Evolutionary conservation across 2,797 vertebrate genomes (phyloP).

Genomic region (Melanotaenia parkinsoni): DNA sequence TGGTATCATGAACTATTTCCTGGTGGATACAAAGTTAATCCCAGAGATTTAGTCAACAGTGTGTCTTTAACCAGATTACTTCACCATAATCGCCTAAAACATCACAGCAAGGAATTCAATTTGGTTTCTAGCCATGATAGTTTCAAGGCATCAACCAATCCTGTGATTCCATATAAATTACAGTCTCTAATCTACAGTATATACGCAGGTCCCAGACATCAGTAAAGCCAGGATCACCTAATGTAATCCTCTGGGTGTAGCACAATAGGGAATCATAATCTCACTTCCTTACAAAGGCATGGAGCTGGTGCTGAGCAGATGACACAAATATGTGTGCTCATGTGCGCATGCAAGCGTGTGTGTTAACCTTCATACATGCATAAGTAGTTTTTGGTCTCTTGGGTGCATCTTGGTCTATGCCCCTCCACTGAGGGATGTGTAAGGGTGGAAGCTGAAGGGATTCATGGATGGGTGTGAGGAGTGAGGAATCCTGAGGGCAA

Average conservation of each 20-base stretch:
- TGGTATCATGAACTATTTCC: slow-evolving; percentile 67
- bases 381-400: slow-evolving; percentile 65
- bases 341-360: slow-evolving; percentile 27
- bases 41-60: slow-evolving; percentile 59
- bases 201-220: slow-evolving; percentile 53
- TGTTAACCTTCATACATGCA: slow-evolving; percentile 62
- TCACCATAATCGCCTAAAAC: slow-evolving; percentile 58
- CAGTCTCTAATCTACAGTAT: slow-evolving; percentile 55
- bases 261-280: slow-evolving; percentile 67
- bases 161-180: slow-evolving; percentile 45
- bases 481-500: slow-evolving; percentile 64
- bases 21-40: slow-evolving; percentile 66
- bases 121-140: slow-evolving; percentile 46
- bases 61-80: slow-evolving; percentile 73
- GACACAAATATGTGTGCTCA: slow-evolving; percentile 32
- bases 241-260: slow-evolving; percentile 68
- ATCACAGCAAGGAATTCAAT: slow-evolving; percentile 39
- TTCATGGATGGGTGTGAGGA: slow-evolving; percentile 52
- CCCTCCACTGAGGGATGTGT: slow-evolving; percentile 69
- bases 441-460: slow-evolving; percentile 34
- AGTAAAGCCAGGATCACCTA: slow-evolving; percentile 71
- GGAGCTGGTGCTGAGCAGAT: slow-evolving; percentile 47
- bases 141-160: slow-evolving; percentile 52
- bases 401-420: slow-evolving; percentile 63
- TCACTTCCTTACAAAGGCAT: slow-evolving; percentile 68